Evolutionary conservation across 1,140 invertebrate species (phyloP), one percentile per base, ranked within the genome.

Genomic region (Polypedilum vanderplanki): DNA sequence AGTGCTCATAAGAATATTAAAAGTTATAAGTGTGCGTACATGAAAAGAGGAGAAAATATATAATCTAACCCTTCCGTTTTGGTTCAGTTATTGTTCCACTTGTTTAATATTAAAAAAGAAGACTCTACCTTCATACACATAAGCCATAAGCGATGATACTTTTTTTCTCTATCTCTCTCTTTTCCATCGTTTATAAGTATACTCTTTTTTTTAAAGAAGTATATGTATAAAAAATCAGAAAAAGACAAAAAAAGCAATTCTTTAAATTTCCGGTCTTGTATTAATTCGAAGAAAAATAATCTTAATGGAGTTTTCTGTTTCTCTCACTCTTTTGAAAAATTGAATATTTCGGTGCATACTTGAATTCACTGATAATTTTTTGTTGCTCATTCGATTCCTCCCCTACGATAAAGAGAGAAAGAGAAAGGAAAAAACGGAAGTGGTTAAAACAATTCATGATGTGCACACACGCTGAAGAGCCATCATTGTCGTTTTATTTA

Each of bases 181-280:
- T 70, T 70, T 70, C 65, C 65, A 70, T 70, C 65, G 65, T 70
- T 70, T 70, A 70, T 70, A 18, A 70, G 20, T 22, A 70, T 70
- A 18, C 65, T 70, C n/a, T 57, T 57, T 57, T 57, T 70, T 70
- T 70, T 7, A 18, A 70, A 70, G 65, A 70, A 70, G 65, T 70
- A 8, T 18, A 70, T 18, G 65, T 70, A 70, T 18, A 70, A 70
- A 70, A 70, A 70, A 20, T 22, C 20, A 10, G 65, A 70, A 70
- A 70, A 70, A 70, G 18, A 70, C 65, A 70, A 70, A 70, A n/a
- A 70, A 70, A 70, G 65, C 65, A 70, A 70, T 70, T 70, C 65
- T 70, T 70, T 70, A 70, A 70, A 70, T 70, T 70, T 70, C 65
- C 65, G 65, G 65, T 70, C 65, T 70, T n/a, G 65, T 70, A 70